These are phyloP conservation scores for Drymonia ruficornis DNA, from an alignment of 2,888 invertebrate genomes.

Conservation along the genomic window DNA sequence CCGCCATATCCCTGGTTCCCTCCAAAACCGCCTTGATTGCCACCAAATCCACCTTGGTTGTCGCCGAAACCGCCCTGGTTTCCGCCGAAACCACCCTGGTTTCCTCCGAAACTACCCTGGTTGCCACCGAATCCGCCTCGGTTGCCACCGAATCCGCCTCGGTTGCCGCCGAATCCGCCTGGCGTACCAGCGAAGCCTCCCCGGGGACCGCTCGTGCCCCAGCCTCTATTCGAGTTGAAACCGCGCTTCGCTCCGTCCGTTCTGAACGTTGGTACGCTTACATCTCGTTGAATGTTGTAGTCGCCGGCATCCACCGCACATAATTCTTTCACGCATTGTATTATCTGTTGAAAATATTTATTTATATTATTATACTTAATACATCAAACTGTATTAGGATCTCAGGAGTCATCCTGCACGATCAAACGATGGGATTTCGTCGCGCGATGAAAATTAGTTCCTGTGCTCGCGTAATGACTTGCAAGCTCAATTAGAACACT, in stretches of 20 bases:
- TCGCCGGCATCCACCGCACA: slow-evolving; percentile 92
- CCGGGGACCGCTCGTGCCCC: slow-evolving; percentile 5
- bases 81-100: slow-evolving; percentile 35
- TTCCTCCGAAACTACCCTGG: slow-evolving; percentile 46
- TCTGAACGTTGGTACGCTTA: slow-evolving; percentile 71
- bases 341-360: slow-evolving; percentile 71
- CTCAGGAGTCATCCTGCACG: no score
- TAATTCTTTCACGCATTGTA: slow-evolving; percentile 89
- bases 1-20: slow-evolving; percentile 27
- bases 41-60: slow-evolving; percentile 30
- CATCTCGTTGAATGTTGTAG: slow-evolving; percentile 85
- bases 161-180: slow-evolving; percentile 41
- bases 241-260: slow-evolving; percentile 79
- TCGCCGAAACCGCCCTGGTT: slow-evolving; percentile 39
- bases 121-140: slow-evolving; percentile 38
- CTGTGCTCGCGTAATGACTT: no score
- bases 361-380: no score
- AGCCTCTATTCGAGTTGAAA: slow-evolving; percentile 17
- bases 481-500: no score
- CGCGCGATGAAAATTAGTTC: no score
- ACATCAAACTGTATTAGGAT: no score
- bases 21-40: slow-evolving; percentile 11
- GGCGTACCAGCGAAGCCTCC: slow-evolving; percentile 44
- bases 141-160: slow-evolving; percentile 43
- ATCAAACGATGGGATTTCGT: no score